Evolutionary conservation across 2,888 invertebrate genomes (phyloP).

Genomic region (Noctua pronuba): DNA sequence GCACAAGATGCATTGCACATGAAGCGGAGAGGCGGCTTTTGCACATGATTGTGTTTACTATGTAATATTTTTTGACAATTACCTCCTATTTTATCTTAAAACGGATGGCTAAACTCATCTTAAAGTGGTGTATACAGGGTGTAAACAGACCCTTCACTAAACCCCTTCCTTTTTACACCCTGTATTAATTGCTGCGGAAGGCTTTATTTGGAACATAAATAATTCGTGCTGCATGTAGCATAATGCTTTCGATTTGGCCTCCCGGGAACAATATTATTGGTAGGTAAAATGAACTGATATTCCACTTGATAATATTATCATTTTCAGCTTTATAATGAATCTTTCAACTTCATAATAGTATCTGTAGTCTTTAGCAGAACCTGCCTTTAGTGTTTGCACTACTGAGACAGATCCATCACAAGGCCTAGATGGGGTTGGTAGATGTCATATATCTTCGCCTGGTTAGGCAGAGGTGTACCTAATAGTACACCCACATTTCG

Average conservation of each 20-base stretch:
- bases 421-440: neutral
- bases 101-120: neutral
- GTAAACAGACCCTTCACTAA: too few species aligned
- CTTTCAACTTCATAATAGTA: neutral
- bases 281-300: neutral
- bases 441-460: too few species aligned
- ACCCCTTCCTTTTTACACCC: too few species aligned
- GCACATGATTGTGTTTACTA: too few species aligned
- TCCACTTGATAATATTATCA: neutral
- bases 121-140: too few species aligned
- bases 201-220: neutral
- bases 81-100: neutral
- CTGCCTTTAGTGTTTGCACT: neutral
- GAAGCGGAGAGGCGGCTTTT: neutral
- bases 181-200: neutral
- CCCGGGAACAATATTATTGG: slow-evolving; percentile 12
- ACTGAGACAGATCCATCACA: neutral
- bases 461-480: neutral
- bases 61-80: neutral
- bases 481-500: neutral
- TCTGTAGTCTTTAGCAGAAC: neutral
- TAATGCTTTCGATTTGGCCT: neutral
- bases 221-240: neutral
- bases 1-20: neutral
- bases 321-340: neutral